Evolutionary conservation across 2,888 invertebrate species (phyloP), one percentile per base, ranked within the genome.

Genomic region (Orgyia antiqua): DNA sequence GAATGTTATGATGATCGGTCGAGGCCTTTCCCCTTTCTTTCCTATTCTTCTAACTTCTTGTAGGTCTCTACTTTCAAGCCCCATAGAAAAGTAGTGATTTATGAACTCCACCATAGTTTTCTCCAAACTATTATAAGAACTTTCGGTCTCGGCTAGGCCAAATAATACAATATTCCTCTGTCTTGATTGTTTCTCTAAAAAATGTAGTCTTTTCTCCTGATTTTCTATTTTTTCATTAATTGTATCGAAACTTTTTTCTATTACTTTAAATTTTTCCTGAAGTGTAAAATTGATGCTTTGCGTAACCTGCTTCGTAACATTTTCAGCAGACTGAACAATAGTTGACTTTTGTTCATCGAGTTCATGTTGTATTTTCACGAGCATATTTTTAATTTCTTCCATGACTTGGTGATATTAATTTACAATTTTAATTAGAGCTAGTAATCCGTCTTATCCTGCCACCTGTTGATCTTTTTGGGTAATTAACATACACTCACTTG

Each of bases 31-130:
- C 7, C 9, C 15, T 21, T 36, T 31, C 13, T 28, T 36, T 10
- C 31, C 36, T 6, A 29, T 27, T 36, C 36, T 28, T 15, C 13
- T 36, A 10, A 29, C 10, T 28, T n/a, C n/a, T n/a, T n/a, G n/a
- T n/a, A n/a, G n/a, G n/a, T n/a, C n/a, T n/a, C n/a, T n/a, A n/a
- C n/a, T 24, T 26, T n/a, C 6, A 6, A 26, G 10, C 4, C 17
- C 17, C 7, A 17, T 26, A 26, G 26, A 26, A 4, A 26, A 13
- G n/a, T 26, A 15, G 10, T 26, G 6, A 1, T 26, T 17, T 5
- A 26, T 2, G 15, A 15, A 26, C 5, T 13, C 17, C 4, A 26
- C 17, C 5, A 15, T 15, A 9, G 5, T 6, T 10, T 15, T 26
- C 7, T 26, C 17, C 2, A 26, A 1, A 7, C 10, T 12, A 4